These are phyloP conservation scores for Neogale vison DNA, from an alignment of 2,113 vertebrate genomes.

Conservation along the genomic window DNA sequence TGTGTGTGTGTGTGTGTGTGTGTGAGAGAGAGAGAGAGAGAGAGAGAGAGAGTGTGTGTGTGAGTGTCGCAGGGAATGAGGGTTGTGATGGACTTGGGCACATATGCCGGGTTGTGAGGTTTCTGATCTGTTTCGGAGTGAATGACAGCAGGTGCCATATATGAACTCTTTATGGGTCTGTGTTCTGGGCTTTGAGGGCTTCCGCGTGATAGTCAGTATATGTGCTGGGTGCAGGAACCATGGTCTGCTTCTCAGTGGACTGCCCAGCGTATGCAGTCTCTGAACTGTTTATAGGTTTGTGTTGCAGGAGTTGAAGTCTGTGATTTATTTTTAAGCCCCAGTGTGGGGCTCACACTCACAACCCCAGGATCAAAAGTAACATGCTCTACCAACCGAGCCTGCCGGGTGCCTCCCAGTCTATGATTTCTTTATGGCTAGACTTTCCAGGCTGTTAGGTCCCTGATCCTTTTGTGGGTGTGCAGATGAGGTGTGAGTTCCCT, in stretches of 20 bases:
- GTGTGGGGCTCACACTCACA: neutral
- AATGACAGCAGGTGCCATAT: neutral
- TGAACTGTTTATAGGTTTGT: neutral
- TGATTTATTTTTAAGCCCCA: neutral
- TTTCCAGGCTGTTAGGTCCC: neutral
- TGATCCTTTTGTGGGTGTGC: neutral
- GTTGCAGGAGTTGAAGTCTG: neutral
- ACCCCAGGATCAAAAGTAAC: neutral
- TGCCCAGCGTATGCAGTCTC: neutral
- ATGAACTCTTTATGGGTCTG: neutral
- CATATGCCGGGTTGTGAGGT: neutral
- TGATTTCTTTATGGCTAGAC: slow-evolving; percentile 15
- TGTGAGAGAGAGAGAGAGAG: no score
- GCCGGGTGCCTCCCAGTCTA: neutral
- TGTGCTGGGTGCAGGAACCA: neutral
- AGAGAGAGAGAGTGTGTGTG: no score
- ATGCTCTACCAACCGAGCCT: neutral
- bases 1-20: neutral
- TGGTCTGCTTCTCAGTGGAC: neutral
- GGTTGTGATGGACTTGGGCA: neutral
- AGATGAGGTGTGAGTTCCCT: neutral
- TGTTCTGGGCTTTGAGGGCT: neutral
- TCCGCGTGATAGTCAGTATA: neutral
- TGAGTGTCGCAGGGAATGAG: neutral
- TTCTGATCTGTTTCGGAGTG: neutral